Evolutionary conservation across 2,888 invertebrate species (phyloP).

Genomic region (Phengaris arion): DNA sequence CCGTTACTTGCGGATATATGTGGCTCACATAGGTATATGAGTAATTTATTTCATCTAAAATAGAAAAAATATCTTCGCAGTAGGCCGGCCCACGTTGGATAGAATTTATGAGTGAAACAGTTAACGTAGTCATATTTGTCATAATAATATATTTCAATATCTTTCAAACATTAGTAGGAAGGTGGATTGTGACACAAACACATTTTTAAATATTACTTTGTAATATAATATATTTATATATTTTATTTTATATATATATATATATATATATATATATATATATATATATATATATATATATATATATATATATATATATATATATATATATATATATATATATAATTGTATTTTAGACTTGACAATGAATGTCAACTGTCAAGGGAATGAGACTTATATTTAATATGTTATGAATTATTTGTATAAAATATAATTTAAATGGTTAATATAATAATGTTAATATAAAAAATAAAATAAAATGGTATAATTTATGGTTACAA

Average conservation of each 20-base stretch:
- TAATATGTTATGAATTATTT: too few species aligned
- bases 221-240: conserved; percentile 5
- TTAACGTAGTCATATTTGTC: not conserved
- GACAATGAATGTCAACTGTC: too few species aligned
- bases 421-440: too few species aligned
- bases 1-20: not conserved
- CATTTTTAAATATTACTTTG: not conserved
- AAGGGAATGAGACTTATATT: too few species aligned
- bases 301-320: too few species aligned
- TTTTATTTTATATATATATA: too few species aligned
- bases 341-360: too few species aligned
- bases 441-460: too few species aligned
- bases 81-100: not conserved
- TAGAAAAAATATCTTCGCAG: not conserved
- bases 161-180: not conserved
- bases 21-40: not conserved
- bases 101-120: conserved; percentile 23
- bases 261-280: too few species aligned
- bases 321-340: too few species aligned
- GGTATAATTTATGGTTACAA: not conserved
- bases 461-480: not conserved
- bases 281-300: too few species aligned
- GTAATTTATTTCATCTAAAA: not conserved
- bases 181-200: not conserved
- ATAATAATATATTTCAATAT: conserved; percentile 11